phyloP scores from a whole-genome alignment of 1,140 invertebrate species.

The Asobara japonica region DNA sequence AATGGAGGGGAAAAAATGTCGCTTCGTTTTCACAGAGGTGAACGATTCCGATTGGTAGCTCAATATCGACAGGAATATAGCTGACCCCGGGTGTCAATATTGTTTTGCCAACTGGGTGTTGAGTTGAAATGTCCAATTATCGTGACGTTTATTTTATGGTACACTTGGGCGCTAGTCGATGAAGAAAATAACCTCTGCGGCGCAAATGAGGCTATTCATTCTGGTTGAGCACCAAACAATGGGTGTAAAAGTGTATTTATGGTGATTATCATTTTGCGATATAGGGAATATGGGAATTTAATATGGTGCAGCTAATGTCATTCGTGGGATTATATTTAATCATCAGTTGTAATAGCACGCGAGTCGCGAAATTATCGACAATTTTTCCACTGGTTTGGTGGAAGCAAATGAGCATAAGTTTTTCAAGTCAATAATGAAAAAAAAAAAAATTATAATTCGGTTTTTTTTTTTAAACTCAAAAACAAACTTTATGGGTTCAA shows the following conservation, averaged over 20 bases:
- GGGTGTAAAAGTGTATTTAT: neutral
- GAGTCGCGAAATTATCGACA: too few species aligned
- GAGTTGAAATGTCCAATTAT: slow-evolving; percentile 24
- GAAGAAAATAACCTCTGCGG: neutral
- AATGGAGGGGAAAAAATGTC: neutral
- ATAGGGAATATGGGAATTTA: too few species aligned
- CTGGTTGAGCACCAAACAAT: neutral
- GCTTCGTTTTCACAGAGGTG: neutral
- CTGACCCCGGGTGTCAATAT: slow-evolving; percentile 19
- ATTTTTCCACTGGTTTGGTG: too few species aligned
- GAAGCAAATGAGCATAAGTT: too few species aligned
- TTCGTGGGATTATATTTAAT: too few species aligned
- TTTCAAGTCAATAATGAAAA: too few species aligned
- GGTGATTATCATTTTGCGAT: neutral
- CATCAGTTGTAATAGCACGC: too few species aligned
- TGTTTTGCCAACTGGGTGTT: slow-evolving; percentile 4
- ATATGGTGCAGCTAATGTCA: too few species aligned
- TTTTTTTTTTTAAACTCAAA: too few species aligned
- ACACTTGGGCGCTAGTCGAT: neutral
- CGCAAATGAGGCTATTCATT: neutral
- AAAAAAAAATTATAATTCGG: too few species aligned
- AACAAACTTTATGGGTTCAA: too few species aligned
- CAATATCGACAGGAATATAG: neutral
- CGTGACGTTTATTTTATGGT: slow-evolving; percentile 15
- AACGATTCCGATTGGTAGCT: neutral